phyloP scores from a whole-genome alignment of 2,888 invertebrate species.

The Willowsia nigromaculata region DNA sequence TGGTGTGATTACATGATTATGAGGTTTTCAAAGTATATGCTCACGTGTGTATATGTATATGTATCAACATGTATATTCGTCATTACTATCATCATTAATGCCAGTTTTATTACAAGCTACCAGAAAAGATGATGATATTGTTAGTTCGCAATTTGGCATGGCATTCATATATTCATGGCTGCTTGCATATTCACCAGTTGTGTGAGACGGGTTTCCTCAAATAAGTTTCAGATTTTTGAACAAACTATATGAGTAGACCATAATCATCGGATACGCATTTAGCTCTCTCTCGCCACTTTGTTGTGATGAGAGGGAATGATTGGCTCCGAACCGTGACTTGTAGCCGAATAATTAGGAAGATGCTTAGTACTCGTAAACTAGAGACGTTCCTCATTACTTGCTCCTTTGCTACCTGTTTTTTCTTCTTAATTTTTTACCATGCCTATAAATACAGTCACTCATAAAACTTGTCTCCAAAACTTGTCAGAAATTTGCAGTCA shows the following conservation, averaged over 20 bases:
- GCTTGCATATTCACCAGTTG: neutral
- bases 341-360: slow-evolving; percentile 57
- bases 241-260: neutral
- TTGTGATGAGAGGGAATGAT: slow-evolving; percentile 63
- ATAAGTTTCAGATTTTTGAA: no score
- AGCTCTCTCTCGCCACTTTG: slow-evolving; percentile 14
- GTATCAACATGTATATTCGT: no score
- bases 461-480: no score
- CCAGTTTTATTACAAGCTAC: neutral
- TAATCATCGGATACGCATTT: neutral
- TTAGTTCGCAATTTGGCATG: neutral
- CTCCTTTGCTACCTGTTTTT: neutral
- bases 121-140: neutral
- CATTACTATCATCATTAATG: neutral
- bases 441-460: no score
- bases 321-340: slow-evolving; percentile 64
- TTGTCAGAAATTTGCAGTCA: no score
- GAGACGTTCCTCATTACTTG: neutral
- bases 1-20: neutral
- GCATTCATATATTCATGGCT: neutral
- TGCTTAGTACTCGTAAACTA: neutral
- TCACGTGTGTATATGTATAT: neutral
- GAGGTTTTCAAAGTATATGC: neutral
- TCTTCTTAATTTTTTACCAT: no score
- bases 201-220: neutral